Conservation (phyloP, 2,113 vertebrate species). For the Catagonus wagneri region DNA sequence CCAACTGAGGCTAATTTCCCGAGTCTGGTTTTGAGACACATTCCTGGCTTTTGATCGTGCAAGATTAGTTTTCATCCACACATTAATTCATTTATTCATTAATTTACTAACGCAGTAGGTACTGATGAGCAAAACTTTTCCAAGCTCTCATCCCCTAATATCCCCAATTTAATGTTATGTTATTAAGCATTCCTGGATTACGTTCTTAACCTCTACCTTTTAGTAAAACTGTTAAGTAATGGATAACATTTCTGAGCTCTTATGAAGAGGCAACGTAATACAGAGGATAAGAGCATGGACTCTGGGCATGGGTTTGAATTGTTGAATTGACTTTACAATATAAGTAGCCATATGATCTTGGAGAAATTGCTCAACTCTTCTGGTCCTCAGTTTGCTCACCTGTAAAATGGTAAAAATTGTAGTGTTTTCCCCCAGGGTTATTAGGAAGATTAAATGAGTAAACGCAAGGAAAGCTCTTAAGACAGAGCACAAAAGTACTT, state of each 20-base stretch:
- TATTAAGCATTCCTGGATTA: constrained; percentile 18
- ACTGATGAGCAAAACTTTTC: not conserved
- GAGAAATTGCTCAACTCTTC: not conserved
- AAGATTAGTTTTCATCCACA: not conserved
- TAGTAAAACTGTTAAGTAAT: not conserved
- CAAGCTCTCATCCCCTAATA: not conserved
- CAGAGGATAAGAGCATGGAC: not conserved
- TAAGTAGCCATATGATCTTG: not conserved
- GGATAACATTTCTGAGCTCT: not conserved
- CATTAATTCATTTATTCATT: not conserved
- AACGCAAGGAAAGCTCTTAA: not conserved
- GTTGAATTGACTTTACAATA: not conserved
- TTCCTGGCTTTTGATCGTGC: not conserved
- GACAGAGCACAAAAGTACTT: not conserved
- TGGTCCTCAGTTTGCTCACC: not conserved
- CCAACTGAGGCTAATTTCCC: not conserved
- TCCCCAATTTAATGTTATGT: not conserved
- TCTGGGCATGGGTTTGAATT: not conserved
- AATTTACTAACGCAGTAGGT: not conserved
- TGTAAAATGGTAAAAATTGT: not conserved
- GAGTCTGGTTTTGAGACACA: not conserved
- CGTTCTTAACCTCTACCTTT: constrained; percentile 45
- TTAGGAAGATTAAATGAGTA: constrained; percentile 10
- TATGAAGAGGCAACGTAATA: not conserved
- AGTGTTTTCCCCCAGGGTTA: not conserved